These are phyloP conservation scores for Drosophila formosana DNA, from an alignment of 2,888 invertebrate species.

Conservation along the genomic window DNA sequence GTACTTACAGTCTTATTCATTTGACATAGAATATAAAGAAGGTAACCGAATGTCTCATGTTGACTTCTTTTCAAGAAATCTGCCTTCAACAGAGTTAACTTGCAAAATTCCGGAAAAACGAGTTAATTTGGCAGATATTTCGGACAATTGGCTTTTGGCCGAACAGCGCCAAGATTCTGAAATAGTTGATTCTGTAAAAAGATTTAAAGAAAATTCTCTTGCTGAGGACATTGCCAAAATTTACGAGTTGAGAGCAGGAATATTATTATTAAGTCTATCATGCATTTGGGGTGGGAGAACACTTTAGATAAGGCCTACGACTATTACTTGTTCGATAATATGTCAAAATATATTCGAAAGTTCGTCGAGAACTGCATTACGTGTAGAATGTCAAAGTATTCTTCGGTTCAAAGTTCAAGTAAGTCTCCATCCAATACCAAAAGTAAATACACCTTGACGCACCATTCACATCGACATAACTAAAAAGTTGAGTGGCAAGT, in stretches of 20 bases:
- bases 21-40: too few relatives aligned
- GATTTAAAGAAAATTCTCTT: neutral
- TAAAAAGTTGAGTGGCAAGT: slow-evolving; percentile 9
- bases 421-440: neutral
- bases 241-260: slow-evolving; percentile 16
- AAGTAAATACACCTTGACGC: too few relatives aligned
- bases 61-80: slow-evolving; percentile 22
- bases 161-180: slow-evolving; percentile 1
- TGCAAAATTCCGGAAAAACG: slow-evolving; percentile 21
- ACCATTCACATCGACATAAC: too few relatives aligned
- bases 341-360: slow-evolving; percentile 11
- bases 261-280: too few relatives aligned
- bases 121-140: slow-evolving; percentile 21
- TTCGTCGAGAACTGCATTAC: slow-evolving; percentile 23
- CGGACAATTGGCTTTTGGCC: slow-evolving; percentile 11
- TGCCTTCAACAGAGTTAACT: slow-evolving; percentile 12
- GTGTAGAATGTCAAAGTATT: slow-evolving; percentile 17
- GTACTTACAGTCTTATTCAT: slow-evolving; percentile 13
- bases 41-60: slow-evolving; percentile 36
- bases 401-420: neutral
- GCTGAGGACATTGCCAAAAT: slow-evolving; percentile 20
- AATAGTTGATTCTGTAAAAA: neutral
- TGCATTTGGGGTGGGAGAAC: slow-evolving; percentile 23
- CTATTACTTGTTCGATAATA: slow-evolving; percentile 6
- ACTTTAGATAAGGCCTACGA: slow-evolving; percentile 24